These are phyloP conservation scores for Melanocharis versteri DNA, from an alignment of 2,113 vertebrate species.

Conservation along the genomic window DNA sequence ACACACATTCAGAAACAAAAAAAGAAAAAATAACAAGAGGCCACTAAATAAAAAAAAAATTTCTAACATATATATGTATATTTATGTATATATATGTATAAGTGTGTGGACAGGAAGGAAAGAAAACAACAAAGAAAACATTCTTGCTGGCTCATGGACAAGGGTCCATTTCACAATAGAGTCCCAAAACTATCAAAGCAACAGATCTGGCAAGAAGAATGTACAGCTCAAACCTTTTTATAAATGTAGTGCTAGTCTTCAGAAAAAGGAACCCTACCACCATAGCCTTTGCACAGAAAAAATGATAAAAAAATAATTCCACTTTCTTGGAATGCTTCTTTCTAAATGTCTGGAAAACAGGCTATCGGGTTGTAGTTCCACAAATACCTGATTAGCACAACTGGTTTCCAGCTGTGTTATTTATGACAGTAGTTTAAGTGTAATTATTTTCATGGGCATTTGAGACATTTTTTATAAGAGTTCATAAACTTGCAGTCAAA, in stretches of 20 bases:
- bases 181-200: not conserved
- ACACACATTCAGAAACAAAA: fast-evolving
- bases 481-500: not conserved
- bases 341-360: not conserved
- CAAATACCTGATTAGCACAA: not conserved
- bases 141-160: not conserved
- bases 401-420: not conserved
- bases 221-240: not conserved
- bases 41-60: not conserved
- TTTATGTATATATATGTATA: not conserved
- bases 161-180: not conserved
- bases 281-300: not conserved
- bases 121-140: not conserved
- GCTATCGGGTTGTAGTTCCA: not conserved
- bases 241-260: not conserved
- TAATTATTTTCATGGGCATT: not conserved
- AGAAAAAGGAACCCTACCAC: not conserved
- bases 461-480: not conserved
- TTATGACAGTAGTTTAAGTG: not conserved
- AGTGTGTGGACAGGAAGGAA: not conserved
- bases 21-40: not conserved
- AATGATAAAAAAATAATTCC: not conserved
- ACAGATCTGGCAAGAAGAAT: not conserved
- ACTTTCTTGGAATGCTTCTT: not conserved
- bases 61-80: not conserved